Base-by-base conservation (phyloP, 2,888 invertebrate species). In the Amphiduros pacificus region DNA sequence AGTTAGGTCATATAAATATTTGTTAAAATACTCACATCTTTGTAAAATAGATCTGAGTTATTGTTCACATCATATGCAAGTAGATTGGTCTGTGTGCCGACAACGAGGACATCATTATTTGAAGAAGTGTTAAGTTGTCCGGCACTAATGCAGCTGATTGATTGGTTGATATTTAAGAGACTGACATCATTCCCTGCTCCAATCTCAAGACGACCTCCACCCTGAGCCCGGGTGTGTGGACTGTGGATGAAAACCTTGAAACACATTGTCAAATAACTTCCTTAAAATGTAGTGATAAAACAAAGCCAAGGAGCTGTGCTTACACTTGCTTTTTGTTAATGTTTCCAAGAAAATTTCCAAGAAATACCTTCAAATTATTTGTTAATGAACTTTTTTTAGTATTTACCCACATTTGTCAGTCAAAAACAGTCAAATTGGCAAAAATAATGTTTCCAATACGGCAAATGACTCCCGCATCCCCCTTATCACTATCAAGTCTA, bases 41-140 rank as follows among this genome's bases (percentile, higher is more conserved):
- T 92, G 80, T 92, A 94, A 82, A 96, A 95, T 1, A 95, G 82
- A 79, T 96, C 95, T 22, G 89, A 87, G 83, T 96, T 96, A 72
- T 93, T 91, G 78, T 93, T 90, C 3, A 95, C 91, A 82, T 95
- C 92, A 82, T 93, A 96, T 0, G 90, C 94, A 56, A 91, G 83
- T 4, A 92, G 82, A 75, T 89, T 90, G 1, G 88, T 89, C 50
- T 87, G 84, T 1, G 90, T 90, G 40, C 94, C 94, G 66, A 96
- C 89, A 24, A 94, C 85, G 36, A 96, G 85, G 73, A 91, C 85
- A 77, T 94, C 93, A 63, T 88, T 51, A 26, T 52, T 20, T 17
- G 27, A 48, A 17, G 28, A 29, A 32, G 57, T 57, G 31, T 70
- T 58, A 2, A 70, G 61, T 22, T 54, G 60, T n/a, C 68, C 69